These are phyloP conservation scores for Bombus balteatus DNA, from an alignment of 1,140 invertebrate species.

Conservation along the genomic window DNA sequence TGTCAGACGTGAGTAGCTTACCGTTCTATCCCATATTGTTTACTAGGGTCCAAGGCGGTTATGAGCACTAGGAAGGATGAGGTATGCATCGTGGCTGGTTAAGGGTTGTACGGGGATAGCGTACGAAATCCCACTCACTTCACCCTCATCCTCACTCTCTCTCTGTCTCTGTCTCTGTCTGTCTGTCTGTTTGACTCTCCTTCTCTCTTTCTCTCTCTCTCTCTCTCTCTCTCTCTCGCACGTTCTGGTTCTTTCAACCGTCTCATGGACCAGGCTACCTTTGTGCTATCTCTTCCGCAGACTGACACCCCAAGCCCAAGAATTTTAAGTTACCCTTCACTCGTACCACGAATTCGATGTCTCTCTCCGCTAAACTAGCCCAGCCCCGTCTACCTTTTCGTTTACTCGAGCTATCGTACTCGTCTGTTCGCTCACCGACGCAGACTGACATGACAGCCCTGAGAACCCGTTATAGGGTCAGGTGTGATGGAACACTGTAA, in stretches of 20 bases:
- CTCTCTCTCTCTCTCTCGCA: background rate
- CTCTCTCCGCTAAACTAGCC: background rate
- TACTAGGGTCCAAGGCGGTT: constrained; percentile 50
- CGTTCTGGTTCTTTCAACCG: background rate
- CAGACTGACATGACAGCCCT: constrained; percentile 40
- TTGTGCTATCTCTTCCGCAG: constrained; percentile 19
- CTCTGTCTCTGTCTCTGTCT: constrained; percentile 2
- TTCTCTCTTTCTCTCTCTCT: too few species aligned
- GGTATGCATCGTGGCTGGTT: constrained; percentile 46
- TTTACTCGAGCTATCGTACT: constrained; percentile 13
- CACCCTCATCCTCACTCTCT: constrained; percentile 8
- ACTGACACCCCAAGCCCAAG: background rate
- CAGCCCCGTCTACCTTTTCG: background rate
- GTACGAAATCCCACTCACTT: constrained; percentile 6
- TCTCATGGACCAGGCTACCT: background rate
- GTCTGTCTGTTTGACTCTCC: background rate
- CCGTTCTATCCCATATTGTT: constrained; percentile 57
- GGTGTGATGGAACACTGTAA: constrained; percentile 55
- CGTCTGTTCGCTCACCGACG: constrained; percentile 37
- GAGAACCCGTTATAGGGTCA: constrained; percentile 50
- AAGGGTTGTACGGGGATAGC: constrained; percentile 32
- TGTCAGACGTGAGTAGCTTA: constrained; percentile 65
- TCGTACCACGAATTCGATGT: background rate
- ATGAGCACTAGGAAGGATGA: constrained; percentile 22
- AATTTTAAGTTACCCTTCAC: constrained; percentile 54